Evolutionary conservation across 2,113 vertebrate species (phyloP).

Genomic region (Neotragus moschatus): DNA sequence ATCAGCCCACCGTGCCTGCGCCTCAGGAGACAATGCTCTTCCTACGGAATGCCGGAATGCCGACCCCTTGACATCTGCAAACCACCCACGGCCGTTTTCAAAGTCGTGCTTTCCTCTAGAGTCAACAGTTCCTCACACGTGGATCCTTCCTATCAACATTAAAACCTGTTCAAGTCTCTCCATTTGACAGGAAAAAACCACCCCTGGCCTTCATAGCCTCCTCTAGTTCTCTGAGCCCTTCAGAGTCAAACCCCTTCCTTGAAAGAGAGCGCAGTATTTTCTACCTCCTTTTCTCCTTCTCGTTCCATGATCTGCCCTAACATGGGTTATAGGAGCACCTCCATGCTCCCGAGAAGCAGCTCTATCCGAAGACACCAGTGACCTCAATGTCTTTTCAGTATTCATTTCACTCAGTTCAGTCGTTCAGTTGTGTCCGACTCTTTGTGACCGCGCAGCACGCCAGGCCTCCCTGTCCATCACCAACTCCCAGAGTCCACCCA

Average conservation of each 20-base stretch:
- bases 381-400: background rate
- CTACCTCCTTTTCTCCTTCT: background rate
- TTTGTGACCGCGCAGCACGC: too few species aligned
- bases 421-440: too few species aligned
- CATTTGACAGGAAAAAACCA: background rate
- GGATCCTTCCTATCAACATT: background rate
- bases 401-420: background rate
- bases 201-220: background rate
- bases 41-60: fast-evolving
- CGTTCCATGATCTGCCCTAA: background rate
- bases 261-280: background rate
- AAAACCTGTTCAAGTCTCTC: background rate
- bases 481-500: too few species aligned
- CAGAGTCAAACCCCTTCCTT: background rate
- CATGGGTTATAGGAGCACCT: background rate
- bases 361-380: background rate
- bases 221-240: background rate
- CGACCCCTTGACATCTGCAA: fast-evolving
- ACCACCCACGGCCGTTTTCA: background rate
- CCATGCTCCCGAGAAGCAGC: background rate
- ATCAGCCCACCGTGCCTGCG: fast-evolving
- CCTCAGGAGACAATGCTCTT: background rate
- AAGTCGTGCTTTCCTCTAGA: background rate
- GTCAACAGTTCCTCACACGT: background rate
- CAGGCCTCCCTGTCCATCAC: too few species aligned